phyloP scores from a whole-genome alignment of 2,797 vertebrate genomes.

The Crax fasciolata region DNA sequence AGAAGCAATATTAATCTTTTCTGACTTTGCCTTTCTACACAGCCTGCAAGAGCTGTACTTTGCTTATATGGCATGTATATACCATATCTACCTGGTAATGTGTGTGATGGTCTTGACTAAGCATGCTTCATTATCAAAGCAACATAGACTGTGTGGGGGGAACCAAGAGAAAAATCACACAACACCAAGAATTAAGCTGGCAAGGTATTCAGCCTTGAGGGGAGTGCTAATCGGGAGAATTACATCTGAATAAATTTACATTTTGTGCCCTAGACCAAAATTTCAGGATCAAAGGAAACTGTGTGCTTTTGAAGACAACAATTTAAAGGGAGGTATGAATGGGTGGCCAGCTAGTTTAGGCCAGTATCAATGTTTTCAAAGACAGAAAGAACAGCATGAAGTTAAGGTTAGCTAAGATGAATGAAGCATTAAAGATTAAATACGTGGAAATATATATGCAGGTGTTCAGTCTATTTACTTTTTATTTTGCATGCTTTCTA shows the following conservation, averaged over 20 bases:
- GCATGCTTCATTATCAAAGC: not conserved
- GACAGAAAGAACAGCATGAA: fast-evolving
- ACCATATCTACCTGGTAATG: not conserved
- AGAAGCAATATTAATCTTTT: not conserved
- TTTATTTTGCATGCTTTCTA: not conserved
- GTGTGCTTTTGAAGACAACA: not conserved
- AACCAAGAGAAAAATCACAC: not conserved
- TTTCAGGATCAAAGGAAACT: constrained; percentile 4
- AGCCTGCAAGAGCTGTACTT: not conserved
- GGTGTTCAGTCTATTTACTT: not conserved
- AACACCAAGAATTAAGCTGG: not conserved
- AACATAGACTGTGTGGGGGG: not conserved
- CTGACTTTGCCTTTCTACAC: not conserved
- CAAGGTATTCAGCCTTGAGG: not conserved
- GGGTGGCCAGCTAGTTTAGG: not conserved
- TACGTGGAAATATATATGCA: not conserved
- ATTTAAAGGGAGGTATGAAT: not conserved
- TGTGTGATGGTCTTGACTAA: not conserved
- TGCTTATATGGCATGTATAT: not conserved
- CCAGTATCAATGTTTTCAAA: not conserved
- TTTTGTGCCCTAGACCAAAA: not conserved
- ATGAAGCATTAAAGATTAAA: not conserved
- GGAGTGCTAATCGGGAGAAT: not conserved
- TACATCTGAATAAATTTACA: not conserved
- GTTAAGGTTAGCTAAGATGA: not conserved